Evolutionary conservation across 2,113 vertebrate species (phyloP).

Genomic region (Speoplatyrhinus poulsoni): DNA sequence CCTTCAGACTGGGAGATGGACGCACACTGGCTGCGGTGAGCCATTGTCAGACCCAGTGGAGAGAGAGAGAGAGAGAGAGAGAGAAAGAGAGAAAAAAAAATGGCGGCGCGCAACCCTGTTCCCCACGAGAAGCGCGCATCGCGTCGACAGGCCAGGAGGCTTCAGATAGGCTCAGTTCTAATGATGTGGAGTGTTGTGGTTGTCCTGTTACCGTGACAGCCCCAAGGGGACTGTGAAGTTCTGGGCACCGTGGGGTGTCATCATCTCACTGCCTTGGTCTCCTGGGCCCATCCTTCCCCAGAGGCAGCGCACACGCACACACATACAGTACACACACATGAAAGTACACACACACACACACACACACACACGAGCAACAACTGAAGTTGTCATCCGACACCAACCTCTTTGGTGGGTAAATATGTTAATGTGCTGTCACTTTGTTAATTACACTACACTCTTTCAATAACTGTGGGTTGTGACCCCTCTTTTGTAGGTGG

Average conservation of each 20-base stretch:
- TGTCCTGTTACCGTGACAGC: constrained; percentile 27
- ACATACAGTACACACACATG: neutral
- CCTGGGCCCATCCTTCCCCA: constrained; percentile 55
- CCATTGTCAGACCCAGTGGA: constrained; percentile 2
- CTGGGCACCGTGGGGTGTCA: constrained; percentile 50
- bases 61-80: no score
- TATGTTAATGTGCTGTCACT: no score
- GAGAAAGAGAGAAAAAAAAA: no score
- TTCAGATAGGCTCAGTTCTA: neutral
- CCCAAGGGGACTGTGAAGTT: constrained; percentile 39
- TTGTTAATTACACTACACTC: no score
- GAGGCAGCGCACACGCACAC: constrained; percentile 7
- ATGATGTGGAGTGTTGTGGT: neutral
- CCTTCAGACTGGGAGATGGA: constrained; percentile 37
- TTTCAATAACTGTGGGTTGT: no score
- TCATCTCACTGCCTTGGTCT: constrained; percentile 47
- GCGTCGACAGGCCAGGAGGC: neutral
- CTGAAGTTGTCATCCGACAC: no score
- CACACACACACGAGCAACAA: no score
- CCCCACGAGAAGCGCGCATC: neutral
- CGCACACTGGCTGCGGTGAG: constrained; percentile 27
- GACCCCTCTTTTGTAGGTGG: no score
- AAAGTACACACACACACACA: no score
- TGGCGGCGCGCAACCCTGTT: neutral
- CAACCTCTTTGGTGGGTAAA: no score